Conservation (phyloP, 2,797 vertebrate species). For the Scomberomorus guttatus region DNA sequence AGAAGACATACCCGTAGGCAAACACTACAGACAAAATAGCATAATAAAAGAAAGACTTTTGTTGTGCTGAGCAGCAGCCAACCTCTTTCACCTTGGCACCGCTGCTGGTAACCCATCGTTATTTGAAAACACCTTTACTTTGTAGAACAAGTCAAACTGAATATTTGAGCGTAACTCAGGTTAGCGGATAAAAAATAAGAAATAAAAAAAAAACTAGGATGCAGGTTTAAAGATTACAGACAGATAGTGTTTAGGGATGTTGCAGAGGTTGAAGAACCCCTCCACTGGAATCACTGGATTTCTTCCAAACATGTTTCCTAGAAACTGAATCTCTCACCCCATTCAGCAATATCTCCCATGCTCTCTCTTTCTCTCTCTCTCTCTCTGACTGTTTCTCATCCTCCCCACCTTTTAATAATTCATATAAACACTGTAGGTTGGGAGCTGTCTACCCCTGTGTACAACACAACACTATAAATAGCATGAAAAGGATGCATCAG, state of each 20-base stretch:
- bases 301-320: background rate
- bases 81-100: background rate
- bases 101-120: conserved; percentile 1
- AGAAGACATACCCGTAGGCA: background rate
- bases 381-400: conserved; percentile 5
- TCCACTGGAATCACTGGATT: background rate
- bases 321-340: conserved; percentile 1
- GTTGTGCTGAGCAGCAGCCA: background rate
- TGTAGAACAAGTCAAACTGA: conserved; percentile 8
- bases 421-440: conserved; percentile 31
- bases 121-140: conserved; percentile 5
- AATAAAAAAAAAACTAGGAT: background rate
- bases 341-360: conserved; percentile 4
- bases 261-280: background rate
- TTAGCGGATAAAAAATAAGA: background rate
- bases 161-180: conserved; percentile 1
- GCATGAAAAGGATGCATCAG: background rate
- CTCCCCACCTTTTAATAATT: conserved; percentile 48
- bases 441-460: conserved; percentile 19
- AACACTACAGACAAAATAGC: background rate
- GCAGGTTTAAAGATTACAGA: conserved; percentile 9
- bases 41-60: background rate
- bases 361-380: background rate
- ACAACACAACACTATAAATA: conserved; percentile 39
- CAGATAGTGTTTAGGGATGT: background rate